These are phyloP conservation scores for Dione juno DNA, from an alignment of 2,888 invertebrate species.

Conservation along the genomic window DNA sequence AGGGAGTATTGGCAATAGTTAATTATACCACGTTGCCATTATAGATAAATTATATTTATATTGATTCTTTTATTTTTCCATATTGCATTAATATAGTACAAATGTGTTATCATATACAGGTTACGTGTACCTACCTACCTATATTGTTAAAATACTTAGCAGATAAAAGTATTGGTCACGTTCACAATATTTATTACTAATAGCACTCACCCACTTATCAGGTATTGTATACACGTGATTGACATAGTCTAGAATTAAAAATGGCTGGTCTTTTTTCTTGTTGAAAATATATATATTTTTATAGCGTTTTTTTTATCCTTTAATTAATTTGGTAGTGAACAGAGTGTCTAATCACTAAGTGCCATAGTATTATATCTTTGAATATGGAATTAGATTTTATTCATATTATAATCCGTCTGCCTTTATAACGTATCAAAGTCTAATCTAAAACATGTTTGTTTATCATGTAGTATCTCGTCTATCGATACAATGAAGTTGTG, in stretches of 20 bases:
- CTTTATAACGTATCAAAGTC: not conserved
- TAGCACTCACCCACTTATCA: constrained; percentile 31
- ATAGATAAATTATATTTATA: too few relatives aligned
- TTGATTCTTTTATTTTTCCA: too few relatives aligned
- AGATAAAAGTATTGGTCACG: constrained; percentile 35
- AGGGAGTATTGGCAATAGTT: too few relatives aligned
- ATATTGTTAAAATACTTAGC: constrained; percentile 12
- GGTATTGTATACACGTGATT: constrained; percentile 12
- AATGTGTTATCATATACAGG: not conserved
- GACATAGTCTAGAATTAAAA: not conserved
- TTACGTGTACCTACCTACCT: not conserved
- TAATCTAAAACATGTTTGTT: not conserved
- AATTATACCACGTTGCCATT: too few relatives aligned
- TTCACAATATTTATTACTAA: constrained; percentile 24
- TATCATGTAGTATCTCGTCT: constrained; percentile 10
- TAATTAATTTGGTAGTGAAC: too few relatives aligned
- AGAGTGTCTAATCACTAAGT: too few relatives aligned
- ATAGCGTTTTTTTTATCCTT: too few relatives aligned
- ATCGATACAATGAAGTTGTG: not conserved
- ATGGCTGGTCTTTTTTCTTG: not conserved
- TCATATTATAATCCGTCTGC: not conserved
- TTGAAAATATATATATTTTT: too few relatives aligned
- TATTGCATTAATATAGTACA: too few relatives aligned
- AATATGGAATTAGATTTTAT: too few relatives aligned
- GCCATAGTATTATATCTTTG: too few relatives aligned